Conservation (phyloP, 2,797 vertebrate species). For the Perodicticus potto region DNA sequence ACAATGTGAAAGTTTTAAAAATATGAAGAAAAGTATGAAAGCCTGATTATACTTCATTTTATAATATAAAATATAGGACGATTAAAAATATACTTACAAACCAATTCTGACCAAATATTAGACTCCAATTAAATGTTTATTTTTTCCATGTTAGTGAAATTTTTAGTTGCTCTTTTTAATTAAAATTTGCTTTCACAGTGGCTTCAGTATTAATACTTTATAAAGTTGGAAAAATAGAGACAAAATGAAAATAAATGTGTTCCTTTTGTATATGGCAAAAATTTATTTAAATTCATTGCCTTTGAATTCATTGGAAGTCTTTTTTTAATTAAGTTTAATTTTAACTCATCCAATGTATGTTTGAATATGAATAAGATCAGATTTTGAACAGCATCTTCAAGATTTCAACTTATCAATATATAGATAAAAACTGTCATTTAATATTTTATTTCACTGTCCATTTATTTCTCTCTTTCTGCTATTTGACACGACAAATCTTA, state of each 20-base stretch:
- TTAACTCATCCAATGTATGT: not conserved
- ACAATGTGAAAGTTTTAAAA: conserved; percentile 10
- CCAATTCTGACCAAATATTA: not conserved
- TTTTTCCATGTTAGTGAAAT: not conserved
- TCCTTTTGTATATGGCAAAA: not conserved
- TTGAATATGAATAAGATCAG: conserved; percentile 16
- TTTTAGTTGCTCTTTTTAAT: not conserved
- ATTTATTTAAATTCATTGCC: not conserved
- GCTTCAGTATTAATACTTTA: not conserved
- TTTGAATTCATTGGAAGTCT: not conserved
- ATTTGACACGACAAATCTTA: not conserved
- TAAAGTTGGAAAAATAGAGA: not conserved
- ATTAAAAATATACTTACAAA: conserved; percentile 33
- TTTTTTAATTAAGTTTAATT: conserved; percentile 15
- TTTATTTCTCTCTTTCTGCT: not conserved
- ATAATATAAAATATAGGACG: not conserved
- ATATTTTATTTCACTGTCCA: not conserved
- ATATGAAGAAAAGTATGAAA: not conserved
- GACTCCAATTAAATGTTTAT: not conserved
- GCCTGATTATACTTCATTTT: not conserved
- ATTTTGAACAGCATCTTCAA: not conserved
- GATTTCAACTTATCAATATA: not conserved
- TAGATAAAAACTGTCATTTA: not conserved
- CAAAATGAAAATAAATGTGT: not conserved
- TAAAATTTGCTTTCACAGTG: not conserved